Base-by-base conservation (phyloP, 2,888 invertebrate genomes). In the Xylota sylvarum region DNA sequence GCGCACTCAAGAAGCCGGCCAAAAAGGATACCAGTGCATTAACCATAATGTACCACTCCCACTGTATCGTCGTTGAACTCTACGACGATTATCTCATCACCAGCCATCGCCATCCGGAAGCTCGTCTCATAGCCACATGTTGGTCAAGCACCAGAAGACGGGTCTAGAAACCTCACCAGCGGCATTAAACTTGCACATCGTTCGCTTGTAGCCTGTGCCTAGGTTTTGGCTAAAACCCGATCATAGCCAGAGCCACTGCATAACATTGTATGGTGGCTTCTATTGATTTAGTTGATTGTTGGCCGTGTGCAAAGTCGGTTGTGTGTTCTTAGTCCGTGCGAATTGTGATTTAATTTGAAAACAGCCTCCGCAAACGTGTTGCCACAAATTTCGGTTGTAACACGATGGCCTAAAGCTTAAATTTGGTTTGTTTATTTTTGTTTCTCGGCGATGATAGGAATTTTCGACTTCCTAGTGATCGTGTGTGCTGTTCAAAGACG, bases 221-320 rank as follows among this genome's bases (percentile, higher is more conserved):
- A 64, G 76, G 84, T 72, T 76, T 64, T 60, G 40, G 65, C 67
- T 27, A 85, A 85, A 81, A 85, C 85, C 72, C 81, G 85, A 81
- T 72, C 65, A 70, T 30, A 74, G 43, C 69, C 65, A 70, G 19
- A 74, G 43, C 69, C 64, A 55, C 74, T 17, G 52, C 74, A 64
- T 52, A 80, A 70, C 65, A 70, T 65, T 60, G 72, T 40, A 58
- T 37, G 30, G 52, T 17, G 48, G 67, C 77, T 86, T 82, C 82
- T 78, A 73, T 73, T 86, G 73, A 70, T 73, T 82, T 86, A 86
- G 86, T 86, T 73, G 73, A 69, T 64, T 52, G 62, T 82, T 82
- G 77, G 69, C 43, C 73, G 86, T 82, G 62, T 70, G 35, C 86
- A 86, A 86, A 77, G 78, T 86, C 86, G 86, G 86, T 86, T 78